These are phyloP conservation scores for Acleris sparsana DNA, from an alignment of 2,888 invertebrate species.

Conservation along the genomic window DNA sequence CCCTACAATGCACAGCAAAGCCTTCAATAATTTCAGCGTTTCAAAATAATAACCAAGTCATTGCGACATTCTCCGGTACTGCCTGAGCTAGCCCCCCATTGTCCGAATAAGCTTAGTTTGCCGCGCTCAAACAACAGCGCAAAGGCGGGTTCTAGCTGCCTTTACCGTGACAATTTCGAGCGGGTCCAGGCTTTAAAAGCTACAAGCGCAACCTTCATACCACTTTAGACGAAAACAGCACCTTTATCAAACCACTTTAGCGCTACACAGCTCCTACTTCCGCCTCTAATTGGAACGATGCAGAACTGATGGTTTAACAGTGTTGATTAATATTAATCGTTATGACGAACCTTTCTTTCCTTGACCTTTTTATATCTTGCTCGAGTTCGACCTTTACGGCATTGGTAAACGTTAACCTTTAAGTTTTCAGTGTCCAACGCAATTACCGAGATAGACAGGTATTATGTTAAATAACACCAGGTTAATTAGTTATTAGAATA, in stretches of 20 bases:
- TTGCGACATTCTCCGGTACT: neutral
- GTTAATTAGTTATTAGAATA: neutral
- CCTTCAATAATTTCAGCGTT: neutral
- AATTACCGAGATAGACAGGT: slow-evolving; percentile 3
- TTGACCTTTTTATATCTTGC: slow-evolving; percentile 20
- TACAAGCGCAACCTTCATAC: slow-evolving; percentile 2
- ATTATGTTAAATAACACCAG: neutral
- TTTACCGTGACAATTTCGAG: slow-evolving; percentile 13
- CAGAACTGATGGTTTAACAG: slow-evolving; percentile 23
- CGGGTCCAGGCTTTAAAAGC: neutral
- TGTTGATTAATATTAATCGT: slow-evolving; percentile 24
- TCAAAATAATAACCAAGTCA: neutral
- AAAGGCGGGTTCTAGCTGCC: slow-evolving; percentile 25
- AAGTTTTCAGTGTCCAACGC: neutral
- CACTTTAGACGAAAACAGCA: neutral
- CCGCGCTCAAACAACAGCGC: slow-evolving; percentile 17
- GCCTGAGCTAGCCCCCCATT: slow-evolving; percentile 2
- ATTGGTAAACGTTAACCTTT: slow-evolving; percentile 21
- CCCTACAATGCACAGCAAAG: neutral
- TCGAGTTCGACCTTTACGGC: slow-evolving; percentile 22
- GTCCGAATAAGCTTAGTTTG: slow-evolving; percentile 23
- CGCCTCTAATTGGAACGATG: neutral
- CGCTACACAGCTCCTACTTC: slow-evolving; percentile 1
- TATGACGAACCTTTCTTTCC: slow-evolving; percentile 24
- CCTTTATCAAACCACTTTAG: slow-evolving; percentile 2